These are phyloP conservation scores for Mohoua ochrocephala DNA, from an alignment of 2,113 vertebrate genomes.

Conservation along the genomic window DNA sequence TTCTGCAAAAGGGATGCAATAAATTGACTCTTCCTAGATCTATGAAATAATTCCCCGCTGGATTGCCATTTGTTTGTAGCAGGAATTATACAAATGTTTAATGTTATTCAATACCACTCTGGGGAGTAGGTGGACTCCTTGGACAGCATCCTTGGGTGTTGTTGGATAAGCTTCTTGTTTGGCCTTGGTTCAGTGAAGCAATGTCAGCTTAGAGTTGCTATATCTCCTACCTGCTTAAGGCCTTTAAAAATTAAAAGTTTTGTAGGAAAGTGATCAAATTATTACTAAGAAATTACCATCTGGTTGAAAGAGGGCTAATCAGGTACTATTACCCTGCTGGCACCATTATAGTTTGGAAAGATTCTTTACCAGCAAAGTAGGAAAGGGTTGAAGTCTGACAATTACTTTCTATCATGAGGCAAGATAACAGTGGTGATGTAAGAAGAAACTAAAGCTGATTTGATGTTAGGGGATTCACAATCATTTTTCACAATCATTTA, in stretches of 20 bases:
- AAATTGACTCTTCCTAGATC: background rate
- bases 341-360: background rate
- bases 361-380: background rate
- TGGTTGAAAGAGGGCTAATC: background rate
- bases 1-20: background rate
- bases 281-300: background rate
- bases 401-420: background rate
- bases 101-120: background rate
- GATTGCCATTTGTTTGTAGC: background rate
- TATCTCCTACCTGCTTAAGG: background rate
- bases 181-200: background rate
- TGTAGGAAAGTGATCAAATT: background rate
- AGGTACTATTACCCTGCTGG: background rate
- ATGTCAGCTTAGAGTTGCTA: background rate
- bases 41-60: background rate
- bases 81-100: background rate
- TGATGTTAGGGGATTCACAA: background rate
- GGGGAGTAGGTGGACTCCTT: background rate
- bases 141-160: fast-evolving
- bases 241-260: background rate
- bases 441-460: background rate
- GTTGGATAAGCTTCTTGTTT: background rate
- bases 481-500: background rate
- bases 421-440: fast-evolving
- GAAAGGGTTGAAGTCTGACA: background rate